A percentile compares a stretch with the other conserved stretches of the same genome.
Conservation (phyloP, 2,113 vertebrate genomes). For the Ramphastos sulfuratus region DNA sequence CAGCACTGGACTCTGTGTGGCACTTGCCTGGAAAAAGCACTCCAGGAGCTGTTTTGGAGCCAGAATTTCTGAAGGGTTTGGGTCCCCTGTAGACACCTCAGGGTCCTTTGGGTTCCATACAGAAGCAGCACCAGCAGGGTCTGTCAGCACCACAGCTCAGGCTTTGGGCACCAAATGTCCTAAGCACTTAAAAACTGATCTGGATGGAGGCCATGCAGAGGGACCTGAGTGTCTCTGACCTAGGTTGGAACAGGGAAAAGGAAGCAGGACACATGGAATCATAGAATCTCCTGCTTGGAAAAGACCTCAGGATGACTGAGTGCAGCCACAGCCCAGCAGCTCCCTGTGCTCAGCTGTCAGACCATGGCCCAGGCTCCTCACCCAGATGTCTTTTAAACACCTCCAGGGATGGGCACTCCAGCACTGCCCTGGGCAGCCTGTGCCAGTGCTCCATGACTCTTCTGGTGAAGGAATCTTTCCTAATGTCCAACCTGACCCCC, state of each 20-base stretch:
- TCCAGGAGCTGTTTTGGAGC: background rate
- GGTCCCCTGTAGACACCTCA: background rate
- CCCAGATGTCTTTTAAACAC: too few relatives aligned
- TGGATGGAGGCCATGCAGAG: background rate
- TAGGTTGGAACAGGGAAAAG: background rate
- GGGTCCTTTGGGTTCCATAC: background rate
- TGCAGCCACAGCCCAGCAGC: too few relatives aligned
- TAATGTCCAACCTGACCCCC: too few relatives aligned
- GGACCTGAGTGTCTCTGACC: background rate
- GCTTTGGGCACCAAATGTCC: background rate
- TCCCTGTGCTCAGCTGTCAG: too few relatives aligned
- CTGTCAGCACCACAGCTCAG: background rate
- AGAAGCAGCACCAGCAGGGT: background rate
- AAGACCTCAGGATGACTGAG: too few relatives aligned
- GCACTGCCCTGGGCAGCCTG: too few relatives aligned
- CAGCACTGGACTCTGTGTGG: fast-evolving
- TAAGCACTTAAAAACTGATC: background rate
- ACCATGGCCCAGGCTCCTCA: too few relatives aligned
- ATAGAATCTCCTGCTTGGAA: too few relatives aligned
- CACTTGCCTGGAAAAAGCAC: background rate
- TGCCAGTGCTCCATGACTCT: too few relatives aligned
- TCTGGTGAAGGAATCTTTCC: too few relatives aligned
- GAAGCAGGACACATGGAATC: background rate
- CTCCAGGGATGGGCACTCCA: too few relatives aligned
- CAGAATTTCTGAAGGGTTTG: background rate